phyloP scores from a whole-genome alignment of 1,140 invertebrate genomes.

The Heliconius nattereri region DNA sequence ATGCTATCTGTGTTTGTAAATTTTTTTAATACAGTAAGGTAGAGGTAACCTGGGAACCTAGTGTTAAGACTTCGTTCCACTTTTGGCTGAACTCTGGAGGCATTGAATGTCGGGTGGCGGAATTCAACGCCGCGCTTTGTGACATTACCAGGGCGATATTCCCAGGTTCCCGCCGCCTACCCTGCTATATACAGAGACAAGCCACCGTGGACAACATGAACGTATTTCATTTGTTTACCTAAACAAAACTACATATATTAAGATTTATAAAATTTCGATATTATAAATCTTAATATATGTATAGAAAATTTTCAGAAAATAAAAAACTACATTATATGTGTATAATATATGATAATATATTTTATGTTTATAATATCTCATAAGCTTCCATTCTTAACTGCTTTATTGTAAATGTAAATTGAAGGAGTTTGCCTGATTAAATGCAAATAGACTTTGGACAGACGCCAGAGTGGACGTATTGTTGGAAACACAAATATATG shows the following conservation, averaged over 20 bases:
- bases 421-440: constrained; percentile 12
- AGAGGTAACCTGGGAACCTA: no score
- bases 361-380: neutral
- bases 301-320: no score
- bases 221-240: no score
- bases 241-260: no score
- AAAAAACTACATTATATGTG: no score
- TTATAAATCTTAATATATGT: no score
- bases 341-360: no score
- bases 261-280: no score
- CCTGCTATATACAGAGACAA: neutral
- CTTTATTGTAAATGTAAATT: constrained; percentile 10
- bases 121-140: neutral
- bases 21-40: neutral
- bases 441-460: constrained; percentile 13
- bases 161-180: neutral
- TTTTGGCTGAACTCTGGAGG: neutral
- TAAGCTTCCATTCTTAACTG: neutral
- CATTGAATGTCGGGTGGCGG: neutral
- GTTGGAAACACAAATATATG: neutral
- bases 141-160: neutral
- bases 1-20: constrained; percentile 28
- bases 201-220: neutral
- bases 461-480: constrained; percentile 10
- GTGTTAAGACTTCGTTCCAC: neutral